Evolutionary conservation across 2,888 invertebrate species (phyloP).

Genomic region (Papilio gigon): DNA sequence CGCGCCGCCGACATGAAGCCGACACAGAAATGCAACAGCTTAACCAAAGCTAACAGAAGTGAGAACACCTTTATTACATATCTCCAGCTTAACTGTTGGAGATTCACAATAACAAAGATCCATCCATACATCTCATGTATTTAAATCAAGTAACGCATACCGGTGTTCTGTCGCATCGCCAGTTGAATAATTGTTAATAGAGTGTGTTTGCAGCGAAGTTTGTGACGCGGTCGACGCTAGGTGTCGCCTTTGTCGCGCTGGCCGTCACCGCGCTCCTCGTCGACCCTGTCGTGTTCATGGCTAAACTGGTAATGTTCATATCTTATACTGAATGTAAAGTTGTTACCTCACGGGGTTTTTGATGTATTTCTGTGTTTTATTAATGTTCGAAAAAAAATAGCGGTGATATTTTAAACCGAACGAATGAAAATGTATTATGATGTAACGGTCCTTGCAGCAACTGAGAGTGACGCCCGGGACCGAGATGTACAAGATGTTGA

Average conservation of each 20-base stretch:
- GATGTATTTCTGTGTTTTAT: no score
- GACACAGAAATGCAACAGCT: conserved; percentile 7
- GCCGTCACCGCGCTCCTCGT: conserved; percentile 43
- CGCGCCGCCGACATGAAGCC: conserved; percentile 21
- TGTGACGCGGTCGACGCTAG: conserved; percentile 38
- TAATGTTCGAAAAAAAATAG: no score
- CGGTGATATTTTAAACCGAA: neutral
- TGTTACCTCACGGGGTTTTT: no score
- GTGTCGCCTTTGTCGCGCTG: conserved; percentile 45
- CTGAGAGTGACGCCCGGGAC: conserved; percentile 80
- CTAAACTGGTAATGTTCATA: conserved; percentile 46
- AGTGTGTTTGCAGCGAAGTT: conserved; percentile 41
- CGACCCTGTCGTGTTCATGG: conserved; percentile 45
- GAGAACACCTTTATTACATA: neutral
- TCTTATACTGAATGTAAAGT: neutral
- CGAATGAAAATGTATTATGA: neutral
- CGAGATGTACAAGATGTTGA: conserved; percentile 83
- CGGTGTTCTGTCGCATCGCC: neutral
- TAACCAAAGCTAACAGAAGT: conserved; percentile 20
- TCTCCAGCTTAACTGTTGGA: no score
- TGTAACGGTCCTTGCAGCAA: conserved; percentile 42
- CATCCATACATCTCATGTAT: no score
- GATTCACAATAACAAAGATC: no score
- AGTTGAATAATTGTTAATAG: neutral
- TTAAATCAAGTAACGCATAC: no score